Base-by-base conservation (phyloP, 2,888 invertebrate species). In the Apotomis turbidana region DNA sequence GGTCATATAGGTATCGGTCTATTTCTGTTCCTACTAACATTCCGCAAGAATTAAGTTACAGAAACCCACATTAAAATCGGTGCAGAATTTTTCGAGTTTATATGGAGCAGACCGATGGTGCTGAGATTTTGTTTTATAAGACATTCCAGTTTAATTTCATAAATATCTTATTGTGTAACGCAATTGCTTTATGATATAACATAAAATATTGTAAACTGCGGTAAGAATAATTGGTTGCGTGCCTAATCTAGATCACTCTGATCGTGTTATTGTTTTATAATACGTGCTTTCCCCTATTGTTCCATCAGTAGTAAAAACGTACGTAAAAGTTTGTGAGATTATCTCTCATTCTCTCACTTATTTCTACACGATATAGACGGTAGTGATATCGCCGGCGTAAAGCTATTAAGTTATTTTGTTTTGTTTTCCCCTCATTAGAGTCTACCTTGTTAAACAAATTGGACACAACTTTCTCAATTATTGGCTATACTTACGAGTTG, bases 271-370 rank as follows among this genome's bases (percentile, higher is more conserved):
- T 54, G 67, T 71, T 70, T 67, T 57, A 71, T 68, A 63, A 73
- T 69, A 64, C 49, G 51, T 46, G 15, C 61, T 72, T 72, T 72
- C 55, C 66, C 58, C 74, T 62, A 74, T 74, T 74, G 74, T 74
- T 74, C 57, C n/a, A 69, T 10, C 38, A 27, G 60, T 46, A 10
- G 55, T 66, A 66, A 66, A 59, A 54, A 66, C 49, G n/a, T 36
- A 58, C 62, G 61, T 71, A 57, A 57, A 57, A 62, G 13, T n/a
- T 9, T 49, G 46, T 27, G 54, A 61, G 27, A 59, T 71, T 27
- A 13, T 51, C 46, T 71, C 57, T 68, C 57, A 12, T 57, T 51
- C 46, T 71, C 57, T 68, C 57, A 36, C 61, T 67, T n/a, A 10
- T 66, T 55, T 71, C 36, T 68, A 55, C 4, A 38, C 10, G 46